These are phyloP conservation scores for Eucriotettix oculatus DNA, from an alignment of 2,888 invertebrate species.

Conservation along the genomic window DNA sequence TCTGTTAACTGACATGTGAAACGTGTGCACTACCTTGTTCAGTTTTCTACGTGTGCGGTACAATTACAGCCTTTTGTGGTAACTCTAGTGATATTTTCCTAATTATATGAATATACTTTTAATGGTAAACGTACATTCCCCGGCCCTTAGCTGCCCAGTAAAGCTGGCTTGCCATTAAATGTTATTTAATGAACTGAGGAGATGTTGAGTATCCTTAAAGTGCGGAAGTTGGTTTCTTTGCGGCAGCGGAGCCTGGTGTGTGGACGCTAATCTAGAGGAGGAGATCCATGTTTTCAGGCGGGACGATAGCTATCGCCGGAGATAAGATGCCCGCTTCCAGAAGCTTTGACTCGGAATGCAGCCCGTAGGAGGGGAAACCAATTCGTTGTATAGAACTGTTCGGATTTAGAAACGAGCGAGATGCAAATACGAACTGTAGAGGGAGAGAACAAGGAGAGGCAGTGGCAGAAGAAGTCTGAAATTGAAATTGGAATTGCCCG, in stretches of 20 bases:
- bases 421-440: constrained; percentile 2
- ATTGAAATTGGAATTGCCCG: constrained; percentile 13
- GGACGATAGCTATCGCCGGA: not conserved
- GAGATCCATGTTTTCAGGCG: not conserved
- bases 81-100: no score
- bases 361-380: constrained; percentile 7
- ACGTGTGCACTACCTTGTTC: no score
- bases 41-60: no score
- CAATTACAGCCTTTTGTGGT: no score
- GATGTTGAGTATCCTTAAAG: no score
- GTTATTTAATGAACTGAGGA: no score
- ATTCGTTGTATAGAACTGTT: constrained; percentile 11
- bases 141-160: no score
- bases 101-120: no score
- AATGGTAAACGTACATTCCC: no score
- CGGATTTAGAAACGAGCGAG: constrained; percentile 9
- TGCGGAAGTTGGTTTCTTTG: not conserved
- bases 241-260: not conserved
- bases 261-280: not conserved
- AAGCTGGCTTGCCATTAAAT: no score
- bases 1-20: no score
- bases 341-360: constrained; percentile 9
- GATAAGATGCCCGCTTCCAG: constrained; percentile 2
- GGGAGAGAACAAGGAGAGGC: constrained; percentile 2
- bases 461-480: constrained; percentile 5